Base-by-base conservation (phyloP, 2,113 vertebrate species). In the Sinocyclocheilus anshuiensis region DNA sequence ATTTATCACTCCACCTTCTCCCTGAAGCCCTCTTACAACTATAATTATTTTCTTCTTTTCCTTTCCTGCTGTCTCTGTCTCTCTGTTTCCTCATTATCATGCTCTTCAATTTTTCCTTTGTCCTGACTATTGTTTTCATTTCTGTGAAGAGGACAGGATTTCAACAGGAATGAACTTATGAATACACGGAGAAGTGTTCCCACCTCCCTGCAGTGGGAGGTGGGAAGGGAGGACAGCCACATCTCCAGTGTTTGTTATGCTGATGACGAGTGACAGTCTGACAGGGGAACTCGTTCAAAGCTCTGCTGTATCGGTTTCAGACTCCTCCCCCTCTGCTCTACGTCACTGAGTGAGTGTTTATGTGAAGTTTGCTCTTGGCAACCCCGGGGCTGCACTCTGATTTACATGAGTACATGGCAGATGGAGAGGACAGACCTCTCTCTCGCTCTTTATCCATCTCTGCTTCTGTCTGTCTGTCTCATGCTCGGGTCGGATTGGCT, bases 371-470 rank as follows among this genome's bases (percentile, higher is more conserved):
- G 81, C 81, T 87, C 87, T 87, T 89, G 87, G 87, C 83, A 86
- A 71, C 77, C 59, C 77, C 1, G 29, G 75, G 45, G 55, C 69
- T 76, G 59, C 22, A 18, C 2, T 20, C 77, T 85, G 80, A 81
- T 87, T 87, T 84, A 80, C 86, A 87, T 67, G 13, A 87, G 76
- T 53, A 81, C 81, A 81, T 74, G 81, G 77, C 89, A 90, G 88
- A 90, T 90, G 89, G 84, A 88, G 86, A 86, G 86, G 84, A 83
- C 88, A 89, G 87, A 90, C 36, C 84, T 84, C 83, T 74, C 57
- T 74, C 57, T 57, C 61, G 75, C 55, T 53, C 63, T 59, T 79
- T 77, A 61, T 59, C 76, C 26, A 22, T 12, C 83, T 75, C 45
- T 85, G 13, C n/a, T 42, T 83, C n/a, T 74, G 74, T 79, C 75